phyloP scores from a whole-genome alignment of 2,113 vertebrate genomes.

The Arothron firmamentum region DNA sequence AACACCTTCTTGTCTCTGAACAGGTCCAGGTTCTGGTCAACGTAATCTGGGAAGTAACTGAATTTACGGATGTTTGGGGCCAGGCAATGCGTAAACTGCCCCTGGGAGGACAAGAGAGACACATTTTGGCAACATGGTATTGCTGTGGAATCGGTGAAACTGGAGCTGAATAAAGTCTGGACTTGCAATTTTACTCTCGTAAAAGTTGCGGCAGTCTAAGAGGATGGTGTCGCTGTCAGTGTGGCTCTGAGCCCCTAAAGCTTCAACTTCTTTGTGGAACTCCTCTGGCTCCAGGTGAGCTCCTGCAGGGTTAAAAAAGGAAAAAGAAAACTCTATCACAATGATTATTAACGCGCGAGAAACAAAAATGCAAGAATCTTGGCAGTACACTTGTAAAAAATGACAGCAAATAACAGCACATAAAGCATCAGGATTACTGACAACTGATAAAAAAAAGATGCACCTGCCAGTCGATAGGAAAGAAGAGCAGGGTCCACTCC shows the following conservation, averaged over 20 bases:
- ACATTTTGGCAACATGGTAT: not conserved
- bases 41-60: conserved; percentile 94
- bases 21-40: conserved; percentile 90
- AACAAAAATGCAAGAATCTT: too few relatives aligned
- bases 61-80: conserved; percentile 97
- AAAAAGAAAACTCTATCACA: too few relatives aligned
- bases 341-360: not conserved
- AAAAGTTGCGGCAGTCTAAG: conserved; percentile 96
- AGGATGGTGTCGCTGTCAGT: conserved; percentile 80
- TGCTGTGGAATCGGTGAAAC: not conserved
- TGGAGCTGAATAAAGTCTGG: too few relatives aligned
- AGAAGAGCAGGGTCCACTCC: conserved; percentile 84
- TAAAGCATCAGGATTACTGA: too few relatives aligned
- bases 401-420: too few relatives aligned
- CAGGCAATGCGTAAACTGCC: conserved; percentile 86
- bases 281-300: conserved; percentile 86
- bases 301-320: conserved; percentile 70
- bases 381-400: not conserved
- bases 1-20: conserved; percentile 89
- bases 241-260: conserved; percentile 74
- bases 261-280: conserved; percentile 90
- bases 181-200: conserved; percentile 98
- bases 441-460: conserved; percentile 7
- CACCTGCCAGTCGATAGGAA: conserved; percentile 89
- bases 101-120: conserved; percentile 66